phyloP scores from a whole-genome alignment of 2,888 invertebrate genomes.

The Thecophora atra region DNA sequence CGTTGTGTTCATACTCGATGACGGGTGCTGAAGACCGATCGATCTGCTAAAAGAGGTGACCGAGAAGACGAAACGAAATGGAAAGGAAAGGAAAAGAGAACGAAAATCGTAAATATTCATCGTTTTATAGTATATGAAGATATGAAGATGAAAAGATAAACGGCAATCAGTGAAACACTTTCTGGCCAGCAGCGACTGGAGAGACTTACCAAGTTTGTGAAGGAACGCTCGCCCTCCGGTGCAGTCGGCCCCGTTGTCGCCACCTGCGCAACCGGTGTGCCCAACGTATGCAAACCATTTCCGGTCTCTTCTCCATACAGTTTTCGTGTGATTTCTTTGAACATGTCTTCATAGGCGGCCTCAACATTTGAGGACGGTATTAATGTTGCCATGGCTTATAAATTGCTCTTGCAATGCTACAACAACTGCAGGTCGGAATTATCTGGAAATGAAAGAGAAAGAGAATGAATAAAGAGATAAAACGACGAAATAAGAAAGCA shows the following conservation, averaged over 20 bases:
- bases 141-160: conserved; percentile 3
- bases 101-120: conserved; percentile 8
- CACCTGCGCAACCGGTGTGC: conserved; percentile 66
- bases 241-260: conserved; percentile 66
- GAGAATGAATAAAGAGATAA: conserved; percentile 23
- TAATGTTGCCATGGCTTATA: conserved; percentile 65
- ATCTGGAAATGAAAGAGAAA: conserved; percentile 48
- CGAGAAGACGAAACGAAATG: conserved; percentile 44
- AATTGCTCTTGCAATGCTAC: conserved; percentile 51
- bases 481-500: conserved; percentile 21
- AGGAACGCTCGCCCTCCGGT: conserved; percentile 66
- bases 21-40: conserved; percentile 65
- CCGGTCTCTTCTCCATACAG: conserved; percentile 84
- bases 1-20: conserved; percentile 65
- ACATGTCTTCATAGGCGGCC: conserved; percentile 69
- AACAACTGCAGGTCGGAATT: conserved; percentile 53
- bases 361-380: conserved; percentile 67
- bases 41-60: conserved; percentile 54
- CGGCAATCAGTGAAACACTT: neutral
- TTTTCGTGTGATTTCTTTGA: conserved; percentile 90
- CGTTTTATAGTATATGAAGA: neutral
- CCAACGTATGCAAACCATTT: conserved; percentile 66
- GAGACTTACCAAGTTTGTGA: conserved; percentile 65
- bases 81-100: conserved; percentile 33
- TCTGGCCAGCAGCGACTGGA: too few relatives aligned